Percentiles rank a stretch among this genome's conserved stretches.
These are phyloP conservation scores for Nannoperca obscura DNA, from an alignment of 2,797 vertebrate species.

Conservation along the genomic window DNA sequence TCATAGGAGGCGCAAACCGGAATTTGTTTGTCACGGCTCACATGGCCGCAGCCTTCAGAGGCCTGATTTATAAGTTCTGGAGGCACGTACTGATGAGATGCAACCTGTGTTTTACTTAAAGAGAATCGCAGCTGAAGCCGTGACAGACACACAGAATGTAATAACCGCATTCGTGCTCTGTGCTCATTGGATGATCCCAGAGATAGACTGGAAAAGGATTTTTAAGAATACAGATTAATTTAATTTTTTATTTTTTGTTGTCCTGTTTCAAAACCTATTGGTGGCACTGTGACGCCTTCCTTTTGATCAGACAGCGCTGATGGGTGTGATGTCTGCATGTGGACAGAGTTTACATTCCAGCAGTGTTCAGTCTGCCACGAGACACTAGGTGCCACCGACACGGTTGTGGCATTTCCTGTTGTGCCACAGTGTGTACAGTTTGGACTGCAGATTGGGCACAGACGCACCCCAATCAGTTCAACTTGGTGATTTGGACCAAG, in stretches of 20 bases:
- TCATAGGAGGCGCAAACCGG: constrained; percentile 64
- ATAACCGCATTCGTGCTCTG: constrained; percentile 1
- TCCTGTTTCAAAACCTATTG: constrained; percentile 51
- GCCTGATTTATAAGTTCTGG: constrained; percentile 59
- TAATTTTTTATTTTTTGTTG: constrained; percentile 5
- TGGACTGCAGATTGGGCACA: constrained; percentile 31
- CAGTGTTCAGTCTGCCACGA: constrained; percentile 48
- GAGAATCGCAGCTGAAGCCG: constrained; percentile 65
- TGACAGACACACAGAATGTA: constrained; percentile 10
- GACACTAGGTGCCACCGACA: constrained; percentile 49
- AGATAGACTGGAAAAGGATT: background rate
- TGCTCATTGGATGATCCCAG: constrained; percentile 1
- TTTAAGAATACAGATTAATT: background rate
- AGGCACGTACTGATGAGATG: constrained; percentile 46
- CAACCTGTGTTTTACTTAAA: constrained; percentile 55
- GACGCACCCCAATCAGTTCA: constrained; percentile 20
- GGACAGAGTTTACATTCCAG: constrained; percentile 71
- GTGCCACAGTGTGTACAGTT: constrained; percentile 15
- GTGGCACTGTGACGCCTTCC: constrained; percentile 63
- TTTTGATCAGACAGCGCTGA: constrained; percentile 36
- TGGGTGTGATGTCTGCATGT: constrained; percentile 41
- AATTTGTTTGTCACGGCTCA: constrained; percentile 57
- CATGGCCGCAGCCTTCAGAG: constrained; percentile 41
- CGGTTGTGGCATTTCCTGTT: constrained; percentile 57
- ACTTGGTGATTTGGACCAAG: constrained; percentile 35